Conservation (phyloP, 2,888 invertebrate genomes). For the Cactoblastis cactorum region DNA sequence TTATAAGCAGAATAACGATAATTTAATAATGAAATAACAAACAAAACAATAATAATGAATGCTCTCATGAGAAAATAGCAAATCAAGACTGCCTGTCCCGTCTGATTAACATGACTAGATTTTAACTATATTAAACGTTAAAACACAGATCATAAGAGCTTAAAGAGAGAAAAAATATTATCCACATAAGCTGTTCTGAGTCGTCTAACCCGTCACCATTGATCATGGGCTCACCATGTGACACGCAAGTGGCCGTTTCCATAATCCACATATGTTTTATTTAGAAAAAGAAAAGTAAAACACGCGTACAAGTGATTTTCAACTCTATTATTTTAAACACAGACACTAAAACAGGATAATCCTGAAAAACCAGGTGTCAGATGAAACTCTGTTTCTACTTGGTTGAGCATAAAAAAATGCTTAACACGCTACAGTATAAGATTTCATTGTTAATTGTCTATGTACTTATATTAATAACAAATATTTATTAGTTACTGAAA, state of each 20-base stretch:
- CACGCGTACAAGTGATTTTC: constrained; percentile 20
- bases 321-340: constrained; percentile 25
- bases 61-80: constrained; percentile 1
- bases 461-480: constrained; percentile 23
- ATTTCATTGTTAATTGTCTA: constrained; percentile 44
- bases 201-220: constrained; percentile 35
- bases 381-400: constrained; percentile 65
- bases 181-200: constrained; percentile 3
- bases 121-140: not conserved
- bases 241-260: constrained; percentile 46
- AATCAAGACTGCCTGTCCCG: not conserved
- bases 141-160: not conserved
- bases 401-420: constrained; percentile 69
- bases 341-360: constrained; percentile 30
- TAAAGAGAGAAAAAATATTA: not conserved
- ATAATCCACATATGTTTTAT: constrained; percentile 46
- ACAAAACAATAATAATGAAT: not conserved
- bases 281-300: constrained; percentile 30
- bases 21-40: not conserved
- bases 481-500: not conserved
- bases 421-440: constrained; percentile 56
- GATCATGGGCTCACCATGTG: constrained; percentile 49
- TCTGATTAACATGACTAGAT: not conserved
- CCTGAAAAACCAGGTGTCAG: constrained; percentile 53
- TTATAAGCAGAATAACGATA: not conserved